phyloP scores from a whole-genome alignment of 2,113 vertebrate genomes.

The Chroicocephalus ridibundus region DNA sequence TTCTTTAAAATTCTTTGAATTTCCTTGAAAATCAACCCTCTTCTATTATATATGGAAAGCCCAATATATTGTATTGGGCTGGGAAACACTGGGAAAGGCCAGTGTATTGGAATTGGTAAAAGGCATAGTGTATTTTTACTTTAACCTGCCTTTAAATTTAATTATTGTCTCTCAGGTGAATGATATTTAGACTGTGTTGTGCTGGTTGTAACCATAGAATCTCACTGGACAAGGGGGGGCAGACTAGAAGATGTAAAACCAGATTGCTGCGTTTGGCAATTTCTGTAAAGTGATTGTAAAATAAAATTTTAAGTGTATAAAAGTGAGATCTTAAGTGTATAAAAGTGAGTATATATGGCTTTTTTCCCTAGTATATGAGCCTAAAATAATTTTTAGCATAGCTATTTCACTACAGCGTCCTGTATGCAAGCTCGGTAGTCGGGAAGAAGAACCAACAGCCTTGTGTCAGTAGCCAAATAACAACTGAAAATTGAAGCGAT shows the following conservation, averaged over 20 bases:
- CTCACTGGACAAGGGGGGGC: neutral
- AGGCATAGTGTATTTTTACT: neutral
- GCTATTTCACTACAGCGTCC: neutral
- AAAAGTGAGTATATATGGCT: neutral
- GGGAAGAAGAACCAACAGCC: neutral
- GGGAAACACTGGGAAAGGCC: neutral
- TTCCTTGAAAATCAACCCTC: neutral
- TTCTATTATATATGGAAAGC: neutral
- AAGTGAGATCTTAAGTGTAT: neutral
- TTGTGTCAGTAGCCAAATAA: neutral
- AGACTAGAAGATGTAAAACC: neutral
- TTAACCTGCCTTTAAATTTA: neutral
- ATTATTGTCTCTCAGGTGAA: neutral
- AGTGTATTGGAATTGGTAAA: neutral
- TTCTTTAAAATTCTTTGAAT: neutral
- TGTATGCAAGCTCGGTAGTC: neutral
- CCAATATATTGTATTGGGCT: neutral
- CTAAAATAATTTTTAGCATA: neutral
- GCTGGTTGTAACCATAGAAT: neutral
- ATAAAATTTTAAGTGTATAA: neutral
- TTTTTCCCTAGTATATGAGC: neutral
- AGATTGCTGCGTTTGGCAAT: neutral
- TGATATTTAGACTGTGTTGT: neutral
- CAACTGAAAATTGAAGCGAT: neutral
- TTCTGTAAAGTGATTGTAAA: neutral